Evolutionary conservation across 2,797 vertebrate genomes (phyloP).

Genomic region (Urosaurus nigricauda): DNA sequence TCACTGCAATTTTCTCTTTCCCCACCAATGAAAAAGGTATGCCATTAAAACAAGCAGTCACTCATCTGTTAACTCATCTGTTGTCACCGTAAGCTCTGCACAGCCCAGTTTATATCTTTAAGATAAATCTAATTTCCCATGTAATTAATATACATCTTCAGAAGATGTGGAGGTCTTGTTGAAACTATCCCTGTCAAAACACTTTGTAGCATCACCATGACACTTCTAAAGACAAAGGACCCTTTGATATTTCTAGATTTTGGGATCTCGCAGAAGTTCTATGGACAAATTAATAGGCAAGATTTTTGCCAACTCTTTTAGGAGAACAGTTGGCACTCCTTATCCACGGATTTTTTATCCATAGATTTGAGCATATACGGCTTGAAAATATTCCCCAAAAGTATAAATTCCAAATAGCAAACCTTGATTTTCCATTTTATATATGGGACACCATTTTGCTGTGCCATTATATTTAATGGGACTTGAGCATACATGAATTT

Average conservation of each 20-base stretch:
- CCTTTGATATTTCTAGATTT: not conserved
- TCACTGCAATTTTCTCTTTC: fast-evolving
- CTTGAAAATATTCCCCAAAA: too few species aligned
- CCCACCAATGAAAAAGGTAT: fast-evolving
- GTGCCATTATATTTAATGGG: too few species aligned
- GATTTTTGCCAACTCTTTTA: not conserved
- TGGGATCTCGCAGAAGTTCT: not conserved
- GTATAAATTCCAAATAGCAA: too few species aligned
- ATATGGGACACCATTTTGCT: too few species aligned
- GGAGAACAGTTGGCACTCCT: too few species aligned
- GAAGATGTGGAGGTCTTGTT: not conserved
- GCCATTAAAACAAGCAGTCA: not conserved
- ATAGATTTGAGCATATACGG: too few species aligned
- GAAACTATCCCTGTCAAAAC: not conserved
- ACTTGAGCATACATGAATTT: too few species aligned
- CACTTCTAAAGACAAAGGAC: not conserved
- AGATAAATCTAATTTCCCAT: not conserved
- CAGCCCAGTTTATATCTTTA: not conserved
- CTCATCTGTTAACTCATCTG: not conserved
- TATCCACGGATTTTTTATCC: too few species aligned
- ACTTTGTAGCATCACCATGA: not conserved
- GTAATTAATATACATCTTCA: not conserved
- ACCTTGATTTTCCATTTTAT: too few species aligned
- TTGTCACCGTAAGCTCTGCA: not conserved
- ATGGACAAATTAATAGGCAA: not conserved